phyloP scores from a whole-genome alignment of 23 tunicate species.

The Trididemnum clinides region DNA sequence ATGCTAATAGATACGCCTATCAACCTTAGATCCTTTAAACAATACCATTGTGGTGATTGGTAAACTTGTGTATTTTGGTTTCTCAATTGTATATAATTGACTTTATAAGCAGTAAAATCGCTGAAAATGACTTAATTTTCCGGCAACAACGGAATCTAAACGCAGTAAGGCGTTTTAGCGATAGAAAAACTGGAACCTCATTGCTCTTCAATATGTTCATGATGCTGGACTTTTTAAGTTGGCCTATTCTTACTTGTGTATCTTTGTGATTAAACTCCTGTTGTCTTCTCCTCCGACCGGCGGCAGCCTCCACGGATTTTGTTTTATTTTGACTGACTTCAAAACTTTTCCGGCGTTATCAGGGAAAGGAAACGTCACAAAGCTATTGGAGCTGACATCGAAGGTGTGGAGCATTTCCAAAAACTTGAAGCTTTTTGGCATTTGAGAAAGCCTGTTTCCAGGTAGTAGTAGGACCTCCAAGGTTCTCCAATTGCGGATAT shows the following conservation, averaged over 20 bases:
- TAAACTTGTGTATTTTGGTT: too few relatives aligned
- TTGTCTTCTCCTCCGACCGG: conserved; percentile 83
- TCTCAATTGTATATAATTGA: too few relatives aligned
- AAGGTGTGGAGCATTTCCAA: conserved; percentile 69
- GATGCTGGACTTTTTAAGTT: not conserved
- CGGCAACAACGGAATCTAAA: too few relatives aligned
- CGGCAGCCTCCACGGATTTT: conserved; percentile 91
- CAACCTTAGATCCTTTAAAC: too few relatives aligned
- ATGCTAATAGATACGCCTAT: too few relatives aligned
- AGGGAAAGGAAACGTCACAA: conserved; percentile 43
- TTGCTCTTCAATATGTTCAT: not conserved
- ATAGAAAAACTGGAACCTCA: too few relatives aligned
- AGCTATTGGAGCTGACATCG: conserved; percentile 67
- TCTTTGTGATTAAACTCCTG: conserved; percentile 72
- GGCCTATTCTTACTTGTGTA: conserved; percentile 42
- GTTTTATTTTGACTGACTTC: conserved; percentile 36
- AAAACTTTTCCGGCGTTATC: conserved; percentile 46
- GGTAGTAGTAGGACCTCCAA: conserved; percentile 56
- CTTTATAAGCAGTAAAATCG: too few relatives aligned
- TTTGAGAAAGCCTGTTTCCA: conserved; percentile 59
- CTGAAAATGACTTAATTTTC: too few relatives aligned
- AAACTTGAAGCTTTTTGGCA: conserved; percentile 80
- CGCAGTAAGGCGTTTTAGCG: too few relatives aligned
- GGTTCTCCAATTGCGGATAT: conserved; percentile 80
- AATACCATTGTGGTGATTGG: too few relatives aligned